phyloP scores from a whole-genome alignment of 2,888 invertebrate genomes.

The Pachydiplax longipennis region DNA sequence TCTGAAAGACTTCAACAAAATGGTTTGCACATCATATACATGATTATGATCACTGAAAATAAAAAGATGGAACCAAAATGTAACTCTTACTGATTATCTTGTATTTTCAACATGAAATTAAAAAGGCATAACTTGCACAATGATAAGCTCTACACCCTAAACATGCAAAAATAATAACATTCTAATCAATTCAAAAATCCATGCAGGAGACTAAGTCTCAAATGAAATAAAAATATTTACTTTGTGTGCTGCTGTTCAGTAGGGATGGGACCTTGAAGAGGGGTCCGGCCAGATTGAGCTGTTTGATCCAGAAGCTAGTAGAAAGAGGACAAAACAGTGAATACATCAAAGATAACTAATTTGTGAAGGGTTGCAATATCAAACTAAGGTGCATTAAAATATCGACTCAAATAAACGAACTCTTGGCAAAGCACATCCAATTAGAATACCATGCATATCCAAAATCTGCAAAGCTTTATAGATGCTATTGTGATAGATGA shows the following conservation, averaged over 20 bases:
- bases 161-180: not conserved
- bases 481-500: not conserved
- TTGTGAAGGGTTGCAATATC: not conserved
- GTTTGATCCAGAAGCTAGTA: constrained; percentile 75
- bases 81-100: too few species aligned
- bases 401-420: not conserved
- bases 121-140: too few species aligned
- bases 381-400: not conserved
- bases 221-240: constrained; percentile 65
- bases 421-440: not conserved
- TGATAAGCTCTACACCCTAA: too few species aligned
- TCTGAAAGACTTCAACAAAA: too few species aligned
- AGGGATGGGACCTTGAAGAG: constrained; percentile 56
- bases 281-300: constrained; percentile 61
- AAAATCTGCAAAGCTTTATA: not conserved
- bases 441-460: not conserved
- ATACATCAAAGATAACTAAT: constrained; percentile 53
- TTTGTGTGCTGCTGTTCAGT: constrained; percentile 60
- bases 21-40: too few species aligned
- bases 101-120: too few species aligned
- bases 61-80: too few species aligned
- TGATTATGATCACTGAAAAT: too few species aligned
- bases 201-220: constrained; percentile 2
- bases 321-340: constrained; percentile 68
- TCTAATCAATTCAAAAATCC: constrained; percentile 54